A percentile compares a stretch with the other conserved stretches of the same genome.
These are phyloP conservation scores for Dolichotis patagonum DNA, from an alignment of 2,113 vertebrate species.

Conservation along the genomic window DNA sequence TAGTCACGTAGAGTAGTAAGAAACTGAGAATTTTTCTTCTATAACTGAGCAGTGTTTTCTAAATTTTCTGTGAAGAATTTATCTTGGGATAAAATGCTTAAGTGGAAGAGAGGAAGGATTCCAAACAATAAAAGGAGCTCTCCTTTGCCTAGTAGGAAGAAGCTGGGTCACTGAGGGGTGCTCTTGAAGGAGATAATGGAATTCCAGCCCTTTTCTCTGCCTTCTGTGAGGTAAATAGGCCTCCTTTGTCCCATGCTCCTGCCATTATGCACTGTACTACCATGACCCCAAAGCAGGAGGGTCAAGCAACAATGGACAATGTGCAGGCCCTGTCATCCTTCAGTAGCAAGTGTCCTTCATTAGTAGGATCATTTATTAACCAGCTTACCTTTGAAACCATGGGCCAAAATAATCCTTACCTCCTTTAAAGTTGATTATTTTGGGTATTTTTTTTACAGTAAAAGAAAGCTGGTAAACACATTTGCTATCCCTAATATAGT, in stretches of 20 bases:
- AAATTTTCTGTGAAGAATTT: slow-evolving; percentile 2
- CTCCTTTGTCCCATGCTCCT: neutral
- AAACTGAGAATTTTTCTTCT: neutral
- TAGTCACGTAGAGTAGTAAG: neutral
- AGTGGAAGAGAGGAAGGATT: neutral
- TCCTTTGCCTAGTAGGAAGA: neutral
- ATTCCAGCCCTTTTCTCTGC: neutral
- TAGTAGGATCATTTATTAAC: neutral
- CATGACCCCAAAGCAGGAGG: neutral
- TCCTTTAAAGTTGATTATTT: neutral
- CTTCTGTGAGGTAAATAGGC: neutral
- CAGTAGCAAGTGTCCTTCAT: neutral
- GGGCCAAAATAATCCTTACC: neutral
- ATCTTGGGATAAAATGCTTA: neutral
- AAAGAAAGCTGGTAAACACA: neutral
- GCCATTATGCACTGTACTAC: too few relatives aligned
- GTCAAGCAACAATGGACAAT: neutral
- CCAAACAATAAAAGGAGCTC: slow-evolving; percentile 10
- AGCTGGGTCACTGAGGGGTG: neutral
- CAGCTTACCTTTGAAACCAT: neutral
- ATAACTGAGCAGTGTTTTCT: neutral
- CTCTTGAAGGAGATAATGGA: too few relatives aligned
- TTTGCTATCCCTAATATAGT: neutral
- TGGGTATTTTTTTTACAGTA: neutral
- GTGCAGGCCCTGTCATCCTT: neutral